Conservation (phyloP, 2,888 invertebrate species). For the Trachelus tabidus region DNA sequence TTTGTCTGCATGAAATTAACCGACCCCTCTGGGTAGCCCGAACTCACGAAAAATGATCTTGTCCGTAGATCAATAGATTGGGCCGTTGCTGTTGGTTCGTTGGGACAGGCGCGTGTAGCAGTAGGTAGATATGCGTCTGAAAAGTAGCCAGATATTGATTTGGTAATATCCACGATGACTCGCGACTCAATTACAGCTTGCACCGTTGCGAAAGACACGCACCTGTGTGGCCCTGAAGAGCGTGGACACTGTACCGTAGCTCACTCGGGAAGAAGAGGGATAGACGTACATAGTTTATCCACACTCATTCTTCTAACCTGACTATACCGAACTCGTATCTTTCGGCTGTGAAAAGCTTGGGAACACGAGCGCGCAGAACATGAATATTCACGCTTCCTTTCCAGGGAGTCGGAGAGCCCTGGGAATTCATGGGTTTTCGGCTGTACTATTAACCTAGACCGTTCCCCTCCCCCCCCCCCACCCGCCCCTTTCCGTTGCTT, state of each 20-base stretch:
- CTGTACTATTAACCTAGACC: not conserved
- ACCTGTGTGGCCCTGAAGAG: slow-evolving; percentile 3
- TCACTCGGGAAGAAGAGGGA: not conserved
- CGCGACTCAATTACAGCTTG: slow-evolving; percentile 5
- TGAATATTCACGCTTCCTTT: not conserved
- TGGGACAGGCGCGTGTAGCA: not conserved
- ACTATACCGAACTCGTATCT: not conserved
- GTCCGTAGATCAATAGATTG: not conserved
- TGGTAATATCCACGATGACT: slow-evolving; percentile 11
- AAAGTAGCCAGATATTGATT: slow-evolving; percentile 5
- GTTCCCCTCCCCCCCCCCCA: not conserved
- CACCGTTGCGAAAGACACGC: slow-evolving; percentile 8
- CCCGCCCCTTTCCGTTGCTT: not conserved
- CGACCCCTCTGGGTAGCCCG: not conserved
- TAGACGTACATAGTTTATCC: not conserved
- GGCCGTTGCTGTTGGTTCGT: not conserved
- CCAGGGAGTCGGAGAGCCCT: not conserved
- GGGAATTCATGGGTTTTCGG: not conserved
- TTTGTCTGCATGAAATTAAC: not conserved
- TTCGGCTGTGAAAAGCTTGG: not conserved
- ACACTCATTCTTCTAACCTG: not conserved
- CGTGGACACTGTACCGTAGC: not conserved
- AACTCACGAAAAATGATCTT: not conserved
- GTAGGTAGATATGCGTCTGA: not conserved
- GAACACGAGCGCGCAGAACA: not conserved